A percentile compares a stretch with the other conserved stretches of the same genome.
Conservation (phyloP, 2,113 vertebrate species). For the Dipodomys merriami region DNA sequence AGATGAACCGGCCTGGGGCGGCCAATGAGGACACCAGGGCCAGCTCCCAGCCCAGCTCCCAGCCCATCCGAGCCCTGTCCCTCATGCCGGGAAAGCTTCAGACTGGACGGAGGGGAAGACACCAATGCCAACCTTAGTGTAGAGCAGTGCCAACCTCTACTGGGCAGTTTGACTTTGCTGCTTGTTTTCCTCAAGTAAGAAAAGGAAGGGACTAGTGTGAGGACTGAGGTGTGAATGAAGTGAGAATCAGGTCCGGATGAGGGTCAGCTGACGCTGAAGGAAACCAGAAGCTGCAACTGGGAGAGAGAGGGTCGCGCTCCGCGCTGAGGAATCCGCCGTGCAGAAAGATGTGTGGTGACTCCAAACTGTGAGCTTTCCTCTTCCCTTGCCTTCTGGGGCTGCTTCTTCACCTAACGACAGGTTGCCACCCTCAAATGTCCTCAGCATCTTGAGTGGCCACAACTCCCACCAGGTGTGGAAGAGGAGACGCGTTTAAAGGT, state of each 20-base stretch:
- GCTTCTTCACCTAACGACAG: background rate
- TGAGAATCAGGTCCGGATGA: background rate
- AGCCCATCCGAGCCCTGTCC: no score
- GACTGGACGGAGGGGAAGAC: fast-evolving
- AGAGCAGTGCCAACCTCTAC: background rate
- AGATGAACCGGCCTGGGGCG: fast-evolving
- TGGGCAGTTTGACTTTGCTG: background rate
- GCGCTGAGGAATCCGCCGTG: background rate
- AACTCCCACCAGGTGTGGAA: background rate
- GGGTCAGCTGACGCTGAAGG: background rate
- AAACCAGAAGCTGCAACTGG: background rate
- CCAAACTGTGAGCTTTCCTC: fast-evolving
- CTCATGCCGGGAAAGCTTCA: fast-evolving
- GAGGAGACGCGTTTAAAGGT: background rate
- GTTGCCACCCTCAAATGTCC: background rate
- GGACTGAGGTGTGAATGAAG: background rate
- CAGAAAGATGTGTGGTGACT: background rate
- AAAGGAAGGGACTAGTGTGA: background rate
- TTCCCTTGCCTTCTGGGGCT: background rate
- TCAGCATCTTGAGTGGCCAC: background rate
- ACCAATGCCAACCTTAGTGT: fast-evolving
- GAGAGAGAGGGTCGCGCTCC: background rate
- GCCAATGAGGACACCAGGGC: fast-evolving
- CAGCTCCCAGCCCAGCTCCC: fast-evolving
- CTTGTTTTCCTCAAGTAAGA: background rate